Evolutionary conservation across 2,797 vertebrate genomes (phyloP), one percentile per base, ranked within the genome.

Genomic region (Manis javanica): DNA sequence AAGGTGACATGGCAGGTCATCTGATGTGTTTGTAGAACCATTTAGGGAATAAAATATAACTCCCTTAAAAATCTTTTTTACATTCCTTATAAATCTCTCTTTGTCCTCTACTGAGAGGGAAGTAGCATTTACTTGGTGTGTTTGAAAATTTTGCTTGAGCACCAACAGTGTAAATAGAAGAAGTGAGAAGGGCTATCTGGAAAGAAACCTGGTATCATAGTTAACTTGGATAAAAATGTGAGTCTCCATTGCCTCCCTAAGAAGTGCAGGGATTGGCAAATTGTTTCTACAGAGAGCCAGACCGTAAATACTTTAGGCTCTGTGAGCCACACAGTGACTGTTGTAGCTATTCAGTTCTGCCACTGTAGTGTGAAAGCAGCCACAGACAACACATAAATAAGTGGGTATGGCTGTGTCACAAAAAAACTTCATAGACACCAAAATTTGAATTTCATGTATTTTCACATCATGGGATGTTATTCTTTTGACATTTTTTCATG

Each of bases 1-100:
- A 90, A 91, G 72, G 68, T 8, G 2, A 39, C 1, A 0, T 66
- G 66, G 85, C 42, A 57, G 37, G 77, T 88, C 72, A 26, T 86
- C 81, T 46, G 55, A 90, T 49, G 69, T 86, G 5, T 86, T 89
- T 96, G 64, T 64, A 69, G 83, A 94, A 68, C 66, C 75, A 23
- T 59, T 91, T 68, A 90, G 72, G 69, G 55, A 90, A 19, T 77
- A 91, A 92, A 85, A 69, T 64, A 61, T 11, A 89, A 69, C 34
- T 64, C 29, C 71, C 74, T 91, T 82, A 39, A 85, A 87, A 66
- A 24, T 46, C n/a, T 82, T 61, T 42, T 85, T n/a, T 72, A n/a
- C 49, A 37, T 69, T 84, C n/a, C 21, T 89, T 75, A 31, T 61
- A 83, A 91, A 89, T 29, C 34, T 92, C 39, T 91, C 82, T 89